Conservation (phyloP, 2,888 invertebrate species). For the Agriotes lineatus region DNA sequence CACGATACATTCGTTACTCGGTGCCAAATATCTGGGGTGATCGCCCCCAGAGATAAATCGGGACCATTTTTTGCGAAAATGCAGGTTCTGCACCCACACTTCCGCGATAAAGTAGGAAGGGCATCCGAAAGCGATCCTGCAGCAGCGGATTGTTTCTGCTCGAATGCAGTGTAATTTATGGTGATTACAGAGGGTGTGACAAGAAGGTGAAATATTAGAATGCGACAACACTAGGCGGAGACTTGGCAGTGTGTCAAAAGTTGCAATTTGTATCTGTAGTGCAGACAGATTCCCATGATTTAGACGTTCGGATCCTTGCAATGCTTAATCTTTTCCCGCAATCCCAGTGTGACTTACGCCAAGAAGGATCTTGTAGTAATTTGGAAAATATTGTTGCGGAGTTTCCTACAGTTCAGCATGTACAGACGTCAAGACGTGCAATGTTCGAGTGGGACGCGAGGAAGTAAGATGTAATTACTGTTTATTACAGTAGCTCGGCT, state of each 20-base stretch:
- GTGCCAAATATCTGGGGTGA: too few relatives aligned
- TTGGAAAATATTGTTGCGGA: constrained; percentile 20
- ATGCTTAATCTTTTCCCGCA: constrained; percentile 30
- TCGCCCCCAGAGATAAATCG: too few relatives aligned
- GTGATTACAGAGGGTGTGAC: constrained; percentile 54
- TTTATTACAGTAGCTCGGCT: constrained; percentile 7
- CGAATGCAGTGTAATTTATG: constrained; percentile 49
- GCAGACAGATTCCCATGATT: constrained; percentile 51
- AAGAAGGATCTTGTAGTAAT: constrained; percentile 21
- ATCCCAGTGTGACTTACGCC: constrained; percentile 12
- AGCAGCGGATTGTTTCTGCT: constrained; percentile 32
- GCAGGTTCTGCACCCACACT: neutral
- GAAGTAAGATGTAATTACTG: constrained; percentile 8
- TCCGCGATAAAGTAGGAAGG: neutral
- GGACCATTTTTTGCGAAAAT: neutral
- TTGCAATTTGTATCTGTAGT: constrained; percentile 49
- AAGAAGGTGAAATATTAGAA: constrained; percentile 55
- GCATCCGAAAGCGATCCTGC: neutral
- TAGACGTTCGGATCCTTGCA: constrained; percentile 43
- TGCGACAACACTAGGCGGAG: constrained; percentile 51
- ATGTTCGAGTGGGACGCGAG: neutral
- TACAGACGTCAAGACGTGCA: neutral
- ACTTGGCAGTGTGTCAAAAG: constrained; percentile 51
- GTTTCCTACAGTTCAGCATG: neutral
- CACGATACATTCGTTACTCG: too few relatives aligned